Conservation (phyloP, 2,113 vertebrate genomes). For the Miniopterus natalensis region DNA sequence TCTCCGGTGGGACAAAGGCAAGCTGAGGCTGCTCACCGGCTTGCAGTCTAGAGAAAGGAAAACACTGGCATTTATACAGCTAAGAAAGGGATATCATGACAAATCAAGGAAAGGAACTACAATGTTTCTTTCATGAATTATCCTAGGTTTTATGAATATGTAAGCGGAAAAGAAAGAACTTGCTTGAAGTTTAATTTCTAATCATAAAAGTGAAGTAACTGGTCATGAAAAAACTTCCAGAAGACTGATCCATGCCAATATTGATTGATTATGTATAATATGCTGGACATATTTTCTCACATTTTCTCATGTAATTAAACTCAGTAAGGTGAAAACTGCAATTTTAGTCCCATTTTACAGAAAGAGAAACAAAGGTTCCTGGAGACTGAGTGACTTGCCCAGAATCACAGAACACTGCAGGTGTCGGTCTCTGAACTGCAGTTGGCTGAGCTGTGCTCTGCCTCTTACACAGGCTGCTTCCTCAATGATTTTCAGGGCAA, state of each 20-base stretch:
- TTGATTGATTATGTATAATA: neutral
- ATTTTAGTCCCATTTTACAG: neutral
- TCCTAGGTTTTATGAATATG: neutral
- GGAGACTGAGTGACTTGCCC: neutral
- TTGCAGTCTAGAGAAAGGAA: conserved; percentile 76
- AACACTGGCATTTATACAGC: neutral
- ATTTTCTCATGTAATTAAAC: neutral
- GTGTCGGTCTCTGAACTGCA: neutral
- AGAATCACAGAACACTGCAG: too few species aligned
- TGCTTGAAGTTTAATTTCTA: neutral
- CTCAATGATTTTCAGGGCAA: neutral
- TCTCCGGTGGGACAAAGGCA: conserved; percentile 68
- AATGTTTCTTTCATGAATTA: neutral
- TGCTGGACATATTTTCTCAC: neutral
- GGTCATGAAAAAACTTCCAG: neutral
- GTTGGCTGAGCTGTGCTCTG: neutral
- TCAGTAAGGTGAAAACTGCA: neutral
- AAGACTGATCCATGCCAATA: neutral
- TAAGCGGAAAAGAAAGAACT: neutral
- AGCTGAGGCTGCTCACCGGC: neutral
- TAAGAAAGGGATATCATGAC: neutral
- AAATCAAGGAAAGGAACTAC: neutral
- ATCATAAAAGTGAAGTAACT: neutral
- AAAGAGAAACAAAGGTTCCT: neutral
- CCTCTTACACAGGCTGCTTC: neutral